These are phyloP conservation scores for Leptodactylus fuscus DNA, from an alignment of 2,113 vertebrate genomes.

Conservation along the genomic window DNA sequence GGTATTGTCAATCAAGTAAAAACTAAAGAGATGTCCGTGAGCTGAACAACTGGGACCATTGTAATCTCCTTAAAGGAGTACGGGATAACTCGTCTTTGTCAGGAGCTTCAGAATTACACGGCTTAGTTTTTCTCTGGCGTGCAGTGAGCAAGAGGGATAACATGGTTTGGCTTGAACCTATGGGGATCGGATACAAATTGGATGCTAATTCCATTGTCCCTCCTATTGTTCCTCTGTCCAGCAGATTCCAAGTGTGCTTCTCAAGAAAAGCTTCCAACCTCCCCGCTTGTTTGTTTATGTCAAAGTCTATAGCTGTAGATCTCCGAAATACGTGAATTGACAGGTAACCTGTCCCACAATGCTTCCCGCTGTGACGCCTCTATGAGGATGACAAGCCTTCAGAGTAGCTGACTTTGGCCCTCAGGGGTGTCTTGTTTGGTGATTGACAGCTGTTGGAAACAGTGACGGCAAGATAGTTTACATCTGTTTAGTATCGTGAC, in stretches of 20 bases:
- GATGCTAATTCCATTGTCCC: slow-evolving; percentile 71
- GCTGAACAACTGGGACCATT: slow-evolving; percentile 71
- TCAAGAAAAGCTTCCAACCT: slow-evolving; percentile 49
- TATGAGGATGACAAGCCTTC: slow-evolving; percentile 68
- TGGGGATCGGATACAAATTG: slow-evolving; percentile 74
- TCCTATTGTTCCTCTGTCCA: slow-evolving; percentile 68
- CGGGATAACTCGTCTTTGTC: slow-evolving; percentile 75
- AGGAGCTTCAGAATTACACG: slow-evolving; percentile 68
- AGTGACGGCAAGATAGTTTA: slow-evolving; percentile 83
- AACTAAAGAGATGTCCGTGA: slow-evolving; percentile 65
- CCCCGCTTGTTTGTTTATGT: slow-evolving; percentile 69
- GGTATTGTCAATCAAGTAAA: slow-evolving; percentile 86
- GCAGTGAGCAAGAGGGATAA: slow-evolving; percentile 71
- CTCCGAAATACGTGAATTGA: slow-evolving; percentile 61
- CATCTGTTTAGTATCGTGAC: slow-evolving; percentile 80
- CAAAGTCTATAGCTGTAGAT: slow-evolving; percentile 60
- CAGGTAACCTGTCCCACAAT: slow-evolving; percentile 71
- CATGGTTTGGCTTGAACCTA: slow-evolving; percentile 65
- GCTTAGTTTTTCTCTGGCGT: slow-evolving; percentile 70
- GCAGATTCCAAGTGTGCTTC: slow-evolving; percentile 62
- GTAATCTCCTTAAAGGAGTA: slow-evolving; percentile 73
- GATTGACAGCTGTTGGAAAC: slow-evolving; percentile 79
- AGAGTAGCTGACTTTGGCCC: slow-evolving; percentile 64
- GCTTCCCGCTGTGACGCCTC: slow-evolving; percentile 72
- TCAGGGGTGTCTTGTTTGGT: slow-evolving; percentile 74